phyloP scores from a whole-genome alignment of 2,888 invertebrate species.

The Frankliniella fusca region DNA sequence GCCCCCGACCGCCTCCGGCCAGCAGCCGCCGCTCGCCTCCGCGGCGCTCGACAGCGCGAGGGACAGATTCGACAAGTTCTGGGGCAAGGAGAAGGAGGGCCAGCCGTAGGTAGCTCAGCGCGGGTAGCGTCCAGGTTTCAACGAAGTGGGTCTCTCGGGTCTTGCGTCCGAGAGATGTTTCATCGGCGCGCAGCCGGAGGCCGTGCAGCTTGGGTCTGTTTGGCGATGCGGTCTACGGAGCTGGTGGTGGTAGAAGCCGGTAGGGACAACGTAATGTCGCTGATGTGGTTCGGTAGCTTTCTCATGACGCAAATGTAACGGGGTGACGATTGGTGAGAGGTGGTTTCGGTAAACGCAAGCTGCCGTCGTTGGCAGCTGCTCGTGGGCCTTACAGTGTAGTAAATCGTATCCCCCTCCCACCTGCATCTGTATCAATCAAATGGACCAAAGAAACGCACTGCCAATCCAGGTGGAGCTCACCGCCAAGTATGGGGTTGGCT shows the following conservation, averaged over 20 bases:
- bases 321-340: too few relatives aligned
- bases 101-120: background rate
- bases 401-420: background rate
- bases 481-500: too few relatives aligned
- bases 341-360: too few relatives aligned
- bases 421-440: background rate
- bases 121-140: too few relatives aligned
- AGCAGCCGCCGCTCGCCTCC: slow-evolving; percentile 12
- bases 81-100: slow-evolving; percentile 23
- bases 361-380: background rate
- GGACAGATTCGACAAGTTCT: slow-evolving; percentile 20
- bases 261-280: too few relatives aligned
- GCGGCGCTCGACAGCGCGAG: background rate
- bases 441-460: slow-evolving; percentile 19
- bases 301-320: too few relatives aligned
- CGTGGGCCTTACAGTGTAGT: too few relatives aligned
- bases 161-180: too few relatives aligned
- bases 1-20: background rate
- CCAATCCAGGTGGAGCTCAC: background rate
- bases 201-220: background rate
- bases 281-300: too few relatives aligned
- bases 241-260: too few relatives aligned
- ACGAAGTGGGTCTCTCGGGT: too few relatives aligned
- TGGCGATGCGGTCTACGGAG: too few relatives aligned
- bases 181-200: background rate